Base-by-base conservation (phyloP, 2,113 vertebrate species). In the Rhinolophus ferrumequinum region DNA sequence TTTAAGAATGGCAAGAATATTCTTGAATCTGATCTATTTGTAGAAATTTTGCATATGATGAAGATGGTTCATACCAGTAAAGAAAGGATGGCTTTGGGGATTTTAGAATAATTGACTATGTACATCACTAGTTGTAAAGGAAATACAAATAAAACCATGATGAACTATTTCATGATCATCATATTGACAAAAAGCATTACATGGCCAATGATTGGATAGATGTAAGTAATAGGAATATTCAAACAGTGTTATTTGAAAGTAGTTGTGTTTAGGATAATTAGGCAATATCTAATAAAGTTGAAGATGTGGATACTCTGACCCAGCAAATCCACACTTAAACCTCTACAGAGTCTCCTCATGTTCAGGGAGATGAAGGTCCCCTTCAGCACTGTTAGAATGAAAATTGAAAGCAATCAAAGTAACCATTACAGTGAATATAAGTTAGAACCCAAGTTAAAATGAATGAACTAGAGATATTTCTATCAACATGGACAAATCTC, bases 1-100 rank as follows among this genome's bases (percentile, higher is more conserved):
- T 22, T 81, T 52, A 91, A 95, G 21, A 92, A 75, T 28, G 87
- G 70, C n/a, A 93, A 94, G 22, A 81, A 82, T 80, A 69, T 75
- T 33, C 13, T 16, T 35, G 50, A 90, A 26, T 93, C 28, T 85
- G n/a, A 69, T n/a, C 33, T 80, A 62, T 77, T 35, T 96, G 26
- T 77, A 77, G 41, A 93, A 93, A 85, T 38, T 66, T n/a, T 88
- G 9, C 41, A 22, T 86, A 58, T 58, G 22, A 58, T 85, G 44
- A 60, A 79, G 10, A 82, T 50, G n/a, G 3, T 62, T 95, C 41
- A 86, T n/a, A 52, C 28, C 26, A 76, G 8, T 52, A 70, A 30
- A 76, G 56, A 84, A 92, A 56, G 9, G n/a, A 21, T 93, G 69
- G 41, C 56, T 67, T 83, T 76, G 13, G 19, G 12, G 22, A 8